Evolutionary conservation across 2,888 invertebrate species (phyloP).

Genomic region (Leptothorax acervorum): DNA sequence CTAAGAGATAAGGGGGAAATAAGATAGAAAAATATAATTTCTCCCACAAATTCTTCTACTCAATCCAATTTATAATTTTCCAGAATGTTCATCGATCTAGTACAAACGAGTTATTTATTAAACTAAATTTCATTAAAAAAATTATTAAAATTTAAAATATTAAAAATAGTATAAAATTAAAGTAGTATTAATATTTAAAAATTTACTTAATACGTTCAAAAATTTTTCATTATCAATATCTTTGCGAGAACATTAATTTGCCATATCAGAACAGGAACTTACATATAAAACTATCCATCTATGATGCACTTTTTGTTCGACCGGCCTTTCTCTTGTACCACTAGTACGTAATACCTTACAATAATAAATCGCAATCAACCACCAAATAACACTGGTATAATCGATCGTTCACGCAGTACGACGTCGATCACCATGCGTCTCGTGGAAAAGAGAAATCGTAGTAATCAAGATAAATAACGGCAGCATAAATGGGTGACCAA

Average conservation of each 20-base stretch:
- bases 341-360: constrained; percentile 34
- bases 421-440: constrained; percentile 44
- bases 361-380: constrained; percentile 51
- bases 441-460: constrained; percentile 42
- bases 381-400: constrained; percentile 35
- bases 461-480: constrained; percentile 61
- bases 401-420: constrained; percentile 42
- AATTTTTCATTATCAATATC: neutral
- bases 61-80: neutral
- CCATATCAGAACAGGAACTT: neutral
- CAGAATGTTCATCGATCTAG: neutral
- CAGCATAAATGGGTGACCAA: constrained; percentile 45
- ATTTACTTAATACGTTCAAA: neutral
- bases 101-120: neutral
- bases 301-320: constrained; percentile 16
- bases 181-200: neutral
- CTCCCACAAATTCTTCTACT: neutral
- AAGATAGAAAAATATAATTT: neutral
- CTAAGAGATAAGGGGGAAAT: neutral
- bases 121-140: neutral
- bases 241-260: neutral
- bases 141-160: neutral
- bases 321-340: constrained; percentile 23
- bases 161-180: neutral
- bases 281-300: neutral